These are phyloP conservation scores for Lacerta bilineata DNA, from an alignment of 2,797 vertebrate species.

Conservation along the genomic window DNA sequence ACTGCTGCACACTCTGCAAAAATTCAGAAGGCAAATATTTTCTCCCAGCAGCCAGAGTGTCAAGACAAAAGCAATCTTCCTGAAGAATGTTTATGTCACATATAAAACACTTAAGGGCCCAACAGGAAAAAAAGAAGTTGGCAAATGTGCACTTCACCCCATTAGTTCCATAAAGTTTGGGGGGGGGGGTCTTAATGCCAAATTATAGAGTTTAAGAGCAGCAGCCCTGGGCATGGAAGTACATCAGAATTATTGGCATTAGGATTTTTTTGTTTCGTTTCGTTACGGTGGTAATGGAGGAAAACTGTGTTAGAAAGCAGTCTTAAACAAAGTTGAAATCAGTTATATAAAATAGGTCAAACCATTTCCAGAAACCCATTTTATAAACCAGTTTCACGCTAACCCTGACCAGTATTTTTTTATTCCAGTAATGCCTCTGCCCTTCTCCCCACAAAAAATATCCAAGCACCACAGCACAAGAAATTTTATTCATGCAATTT, in stretches of 20 bases:
- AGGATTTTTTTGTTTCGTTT: not conserved
- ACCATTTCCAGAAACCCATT: not conserved
- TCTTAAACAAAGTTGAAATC: not conserved
- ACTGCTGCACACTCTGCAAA: not conserved
- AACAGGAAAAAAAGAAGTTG: not conserved
- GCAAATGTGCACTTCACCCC: not conserved
- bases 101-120: too few species aligned
- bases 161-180: not conserved
- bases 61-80: not conserved
- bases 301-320: not conserved
- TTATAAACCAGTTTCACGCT: not conserved
- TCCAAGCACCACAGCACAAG: not conserved
- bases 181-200: not conserved
- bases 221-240: not conserved
- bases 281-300: too few species aligned
- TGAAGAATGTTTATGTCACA: not conserved
- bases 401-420: not conserved
- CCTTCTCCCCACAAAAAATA: not conserved
- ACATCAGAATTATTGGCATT: not conserved
- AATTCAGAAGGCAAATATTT: not conserved
- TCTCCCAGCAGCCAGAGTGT: not conserved
- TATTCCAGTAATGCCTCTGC: too few species aligned
- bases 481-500: not conserved
- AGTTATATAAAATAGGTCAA: not conserved
- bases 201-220: not conserved